These are phyloP conservation scores for Numida meleagris DNA, from an alignment of 2,113 vertebrate genomes.

Conservation along the genomic window DNA sequence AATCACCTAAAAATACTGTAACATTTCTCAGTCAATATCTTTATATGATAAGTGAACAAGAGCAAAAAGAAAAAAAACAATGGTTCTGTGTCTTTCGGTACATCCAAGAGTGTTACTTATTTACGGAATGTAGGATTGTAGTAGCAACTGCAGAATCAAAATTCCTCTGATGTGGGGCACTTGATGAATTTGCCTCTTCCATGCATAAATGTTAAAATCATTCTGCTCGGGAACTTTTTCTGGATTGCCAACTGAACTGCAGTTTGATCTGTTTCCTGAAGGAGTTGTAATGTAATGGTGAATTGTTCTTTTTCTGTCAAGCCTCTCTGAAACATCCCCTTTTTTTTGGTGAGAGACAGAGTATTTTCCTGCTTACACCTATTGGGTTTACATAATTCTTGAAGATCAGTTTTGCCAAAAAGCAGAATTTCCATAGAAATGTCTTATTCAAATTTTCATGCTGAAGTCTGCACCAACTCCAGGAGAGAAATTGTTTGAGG, in stretches of 20 bases:
- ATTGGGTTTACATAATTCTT: background rate
- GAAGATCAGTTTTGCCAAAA: background rate
- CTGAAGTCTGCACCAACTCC: background rate
- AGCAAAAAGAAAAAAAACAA: background rate
- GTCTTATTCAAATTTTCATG: background rate
- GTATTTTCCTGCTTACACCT: background rate
- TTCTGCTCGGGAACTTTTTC: background rate
- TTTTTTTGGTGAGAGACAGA: background rate
- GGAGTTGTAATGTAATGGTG: background rate
- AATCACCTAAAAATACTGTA: background rate
- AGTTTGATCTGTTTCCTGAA: background rate
- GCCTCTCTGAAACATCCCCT: background rate
- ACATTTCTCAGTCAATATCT: background rate
- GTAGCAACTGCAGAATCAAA: background rate
- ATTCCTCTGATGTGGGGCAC: background rate
- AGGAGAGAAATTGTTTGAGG: background rate
- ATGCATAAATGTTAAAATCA: background rate
- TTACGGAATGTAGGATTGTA: background rate
- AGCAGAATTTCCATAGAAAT: background rate
- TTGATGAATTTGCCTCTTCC: background rate
- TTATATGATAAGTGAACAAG: background rate
- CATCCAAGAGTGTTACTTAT: background rate
- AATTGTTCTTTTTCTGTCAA: background rate
- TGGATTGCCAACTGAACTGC: background rate
- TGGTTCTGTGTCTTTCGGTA: background rate